Percentiles rank a stretch among this genome's conserved stretches.
These are phyloP conservation scores for Oncorhynchus mykiss DNA, from an alignment of 2,113 vertebrate species.

Conservation along the genomic window DNA sequence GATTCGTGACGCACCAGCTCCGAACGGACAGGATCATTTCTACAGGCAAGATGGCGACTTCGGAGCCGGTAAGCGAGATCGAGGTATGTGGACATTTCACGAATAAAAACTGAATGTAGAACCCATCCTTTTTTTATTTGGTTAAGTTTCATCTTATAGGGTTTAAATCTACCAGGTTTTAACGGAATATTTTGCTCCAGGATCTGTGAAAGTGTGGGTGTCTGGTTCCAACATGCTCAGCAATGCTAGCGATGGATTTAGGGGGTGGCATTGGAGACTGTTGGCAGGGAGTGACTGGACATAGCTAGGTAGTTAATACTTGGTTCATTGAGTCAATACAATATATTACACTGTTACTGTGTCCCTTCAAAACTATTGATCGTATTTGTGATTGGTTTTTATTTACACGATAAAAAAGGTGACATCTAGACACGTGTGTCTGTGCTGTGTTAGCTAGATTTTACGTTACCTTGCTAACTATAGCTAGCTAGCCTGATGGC, in stretches of 20 bases:
- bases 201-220: background rate
- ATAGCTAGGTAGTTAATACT: slow-evolving; percentile 55
- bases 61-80: slow-evolving; percentile 79
- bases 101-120: background rate
- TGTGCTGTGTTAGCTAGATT: slow-evolving; percentile 43
- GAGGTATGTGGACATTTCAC: slow-evolving; percentile 3
- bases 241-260: slow-evolving; percentile 45
- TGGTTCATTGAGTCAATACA: slow-evolving; percentile 6
- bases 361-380: background rate
- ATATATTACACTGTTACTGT: background rate
- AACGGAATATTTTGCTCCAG: background rate
- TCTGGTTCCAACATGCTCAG: slow-evolving; percentile 17
- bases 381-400: background rate
- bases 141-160: background rate
- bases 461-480: background rate
- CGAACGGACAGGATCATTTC: slow-evolving; percentile 65
- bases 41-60: slow-evolving; percentile 82
- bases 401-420: slow-evolving; percentile 1
- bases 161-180: background rate
- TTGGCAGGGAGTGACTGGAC: slow-evolving; percentile 50
- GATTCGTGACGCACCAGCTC: slow-evolving; percentile 70
- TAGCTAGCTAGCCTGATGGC: slow-evolving; percentile 38
- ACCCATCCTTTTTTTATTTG: too few species aligned
- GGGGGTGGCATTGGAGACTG: slow-evolving; percentile 49
- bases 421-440: slow-evolving; percentile 64